These are phyloP conservation scores for Mormyrus proboscirostris DNA, from an alignment of 2,797 vertebrate species.

Conservation along the genomic window DNA sequence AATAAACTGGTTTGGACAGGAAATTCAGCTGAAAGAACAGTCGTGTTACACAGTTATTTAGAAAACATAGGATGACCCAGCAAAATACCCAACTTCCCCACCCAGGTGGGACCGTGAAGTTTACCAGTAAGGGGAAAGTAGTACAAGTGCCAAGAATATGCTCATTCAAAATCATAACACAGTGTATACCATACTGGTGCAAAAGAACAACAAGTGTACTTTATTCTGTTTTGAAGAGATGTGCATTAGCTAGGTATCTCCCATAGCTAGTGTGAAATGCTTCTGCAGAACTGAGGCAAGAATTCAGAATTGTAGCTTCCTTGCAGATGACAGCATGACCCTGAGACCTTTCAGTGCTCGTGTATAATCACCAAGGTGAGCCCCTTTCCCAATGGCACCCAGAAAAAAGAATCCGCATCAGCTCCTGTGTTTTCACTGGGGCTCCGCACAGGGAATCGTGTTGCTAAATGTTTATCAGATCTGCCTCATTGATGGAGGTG, in stretches of 20 bases:
- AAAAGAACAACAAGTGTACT: not conserved
- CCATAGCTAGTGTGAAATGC: not conserved
- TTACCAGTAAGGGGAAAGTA: not conserved
- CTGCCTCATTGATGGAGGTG: not conserved
- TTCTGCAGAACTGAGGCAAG: not conserved
- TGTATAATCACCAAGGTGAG: not conserved
- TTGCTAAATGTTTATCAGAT: not conserved
- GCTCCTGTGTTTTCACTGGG: not conserved
- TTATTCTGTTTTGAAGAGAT: not conserved
- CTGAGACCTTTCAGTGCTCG: not conserved
- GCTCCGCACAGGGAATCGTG: not conserved
- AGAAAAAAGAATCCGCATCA: not conserved
- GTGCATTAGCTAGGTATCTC: not conserved
- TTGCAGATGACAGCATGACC: not conserved
- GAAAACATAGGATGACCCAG: constrained; percentile 23
- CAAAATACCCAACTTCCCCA: not conserved
- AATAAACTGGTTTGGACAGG: constrained; percentile 71
- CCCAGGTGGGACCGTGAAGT: not conserved
- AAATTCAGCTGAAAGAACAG: constrained; percentile 65
- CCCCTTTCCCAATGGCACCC: not conserved
- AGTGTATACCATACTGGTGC: not conserved
- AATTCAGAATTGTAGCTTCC: not conserved
- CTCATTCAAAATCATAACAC: not conserved
- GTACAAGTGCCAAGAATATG: not conserved
- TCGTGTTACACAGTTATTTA: constrained; percentile 63